Base-by-base conservation (phyloP, 2,797 vertebrate species). In the Macroramphosus scolopax region DNA sequence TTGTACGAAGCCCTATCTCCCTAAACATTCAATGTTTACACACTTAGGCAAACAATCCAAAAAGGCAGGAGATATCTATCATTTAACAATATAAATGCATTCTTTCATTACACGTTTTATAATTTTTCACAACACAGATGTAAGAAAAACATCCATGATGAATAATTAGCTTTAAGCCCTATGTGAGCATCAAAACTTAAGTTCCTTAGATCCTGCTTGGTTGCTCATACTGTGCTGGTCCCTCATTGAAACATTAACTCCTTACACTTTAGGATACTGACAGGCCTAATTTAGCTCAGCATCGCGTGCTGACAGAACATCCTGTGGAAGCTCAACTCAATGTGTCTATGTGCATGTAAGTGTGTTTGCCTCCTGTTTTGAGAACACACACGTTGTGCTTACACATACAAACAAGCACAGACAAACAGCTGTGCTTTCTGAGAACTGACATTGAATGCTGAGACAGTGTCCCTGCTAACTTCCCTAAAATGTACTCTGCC, bases 401-500 rank as follows among this genome's bases (percentile, higher is more conserved):
- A 26, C 22, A 41, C 20, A 36, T 35, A 60, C 41, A 56, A 50
- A 66, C 51, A 49, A 44, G 39, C 40, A 60, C 41, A 56, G 47
- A 66, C 51, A 49, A 44, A 41, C 40, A 28, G 18, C 29, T 44
- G 43, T 17, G 52, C 32, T 65, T 53, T 51, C 35, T 51, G 41
- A 53, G 31, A 22, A 39, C 42, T 14, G 46, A 51, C 51, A 15
- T 17, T 16, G 24, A 68, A 56, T 53, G 36, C 37, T 24, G 32
- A 51, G 69, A 66, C 49, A 63, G 43, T 48, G 58, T 49, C 39
- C 46, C 18, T 18, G 40, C 46, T 35, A 41, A 57, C n/a, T n/a
- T n/a, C n/a, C n/a, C n/a, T 63, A 46, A 74, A 68, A 66, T 53
- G 49, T 52, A 51, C 32, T 66, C 30, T 55, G 52, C 11, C 29